Conservation (phyloP, 2,113 vertebrate species). For the Nyctereutes procyonoides region DNA sequence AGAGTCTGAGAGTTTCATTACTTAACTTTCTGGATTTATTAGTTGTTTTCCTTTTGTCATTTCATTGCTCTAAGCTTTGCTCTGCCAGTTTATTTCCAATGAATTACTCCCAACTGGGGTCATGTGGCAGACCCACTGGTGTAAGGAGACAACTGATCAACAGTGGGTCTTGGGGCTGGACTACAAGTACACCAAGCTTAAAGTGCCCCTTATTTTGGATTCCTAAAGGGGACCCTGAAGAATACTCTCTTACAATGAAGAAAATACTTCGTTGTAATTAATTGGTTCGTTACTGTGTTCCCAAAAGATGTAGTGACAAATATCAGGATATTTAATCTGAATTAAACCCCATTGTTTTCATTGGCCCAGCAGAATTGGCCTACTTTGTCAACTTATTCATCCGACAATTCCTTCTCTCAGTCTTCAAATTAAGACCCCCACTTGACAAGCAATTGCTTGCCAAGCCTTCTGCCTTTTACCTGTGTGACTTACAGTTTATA, state of each 20-base stretch:
- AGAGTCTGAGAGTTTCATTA: background rate
- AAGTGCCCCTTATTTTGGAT: background rate
- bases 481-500: background rate
- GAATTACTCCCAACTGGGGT: background rate
- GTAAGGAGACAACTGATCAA: background rate
- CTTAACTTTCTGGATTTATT: background rate
- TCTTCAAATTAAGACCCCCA: background rate
- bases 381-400: background rate
- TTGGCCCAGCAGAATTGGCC: background rate
- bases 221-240: background rate
- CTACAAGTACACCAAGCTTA: background rate
- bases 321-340: background rate
- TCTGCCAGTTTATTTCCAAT: background rate
- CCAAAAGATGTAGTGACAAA: background rate
- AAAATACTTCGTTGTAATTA: conserved; percentile 6
- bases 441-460: background rate
- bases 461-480: background rate
- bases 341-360: conserved; percentile 16
- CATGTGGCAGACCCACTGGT: background rate
- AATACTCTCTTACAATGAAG: background rate
- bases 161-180: background rate
- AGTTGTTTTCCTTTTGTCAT: background rate
- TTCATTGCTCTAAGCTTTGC: background rate
- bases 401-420: background rate
- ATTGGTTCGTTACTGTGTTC: conserved; percentile 32